Evolutionary conservation across 2,113 vertebrate genomes (phyloP).

Genomic region (Brachypteracias leptosomus): DNA sequence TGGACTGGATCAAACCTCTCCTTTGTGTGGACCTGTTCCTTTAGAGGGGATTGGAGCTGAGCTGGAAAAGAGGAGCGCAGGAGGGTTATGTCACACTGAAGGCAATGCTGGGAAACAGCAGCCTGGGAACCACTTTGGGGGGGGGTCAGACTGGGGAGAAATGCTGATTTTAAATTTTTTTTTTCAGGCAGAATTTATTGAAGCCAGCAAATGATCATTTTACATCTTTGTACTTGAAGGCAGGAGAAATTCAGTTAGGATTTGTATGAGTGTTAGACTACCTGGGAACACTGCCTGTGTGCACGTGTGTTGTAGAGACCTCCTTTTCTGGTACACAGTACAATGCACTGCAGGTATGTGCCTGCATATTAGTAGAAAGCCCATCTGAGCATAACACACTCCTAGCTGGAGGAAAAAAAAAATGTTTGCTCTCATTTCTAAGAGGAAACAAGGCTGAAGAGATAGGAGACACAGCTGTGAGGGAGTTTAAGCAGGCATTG

Average conservation of each 20-base stretch:
- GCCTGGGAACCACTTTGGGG: neutral
- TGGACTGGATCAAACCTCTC: neutral
- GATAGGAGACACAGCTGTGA: neutral
- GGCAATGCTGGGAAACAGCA: neutral
- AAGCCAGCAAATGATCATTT: neutral
- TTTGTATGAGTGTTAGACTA: neutral
- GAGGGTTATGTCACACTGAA: neutral
- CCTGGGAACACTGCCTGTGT: neutral
- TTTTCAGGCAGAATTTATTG: neutral
- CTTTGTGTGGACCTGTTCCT: fast-evolving
- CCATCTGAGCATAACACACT: fast-evolving
- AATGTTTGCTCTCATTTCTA: neutral
- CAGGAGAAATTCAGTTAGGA: neutral
- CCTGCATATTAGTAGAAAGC: neutral
- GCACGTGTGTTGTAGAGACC: neutral
- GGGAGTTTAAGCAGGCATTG: fast-evolving
- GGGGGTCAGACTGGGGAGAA: neutral
- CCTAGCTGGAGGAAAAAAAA: neutral
- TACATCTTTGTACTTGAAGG: neutral
- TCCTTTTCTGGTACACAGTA: neutral
- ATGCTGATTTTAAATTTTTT: neutral
- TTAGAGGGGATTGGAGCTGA: neutral
- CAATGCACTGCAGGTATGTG: fast-evolving
- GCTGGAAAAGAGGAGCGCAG: neutral
- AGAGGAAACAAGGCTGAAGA: neutral